Conservation (phyloP, 2,113 vertebrate species). For the Apus apus region DNA sequence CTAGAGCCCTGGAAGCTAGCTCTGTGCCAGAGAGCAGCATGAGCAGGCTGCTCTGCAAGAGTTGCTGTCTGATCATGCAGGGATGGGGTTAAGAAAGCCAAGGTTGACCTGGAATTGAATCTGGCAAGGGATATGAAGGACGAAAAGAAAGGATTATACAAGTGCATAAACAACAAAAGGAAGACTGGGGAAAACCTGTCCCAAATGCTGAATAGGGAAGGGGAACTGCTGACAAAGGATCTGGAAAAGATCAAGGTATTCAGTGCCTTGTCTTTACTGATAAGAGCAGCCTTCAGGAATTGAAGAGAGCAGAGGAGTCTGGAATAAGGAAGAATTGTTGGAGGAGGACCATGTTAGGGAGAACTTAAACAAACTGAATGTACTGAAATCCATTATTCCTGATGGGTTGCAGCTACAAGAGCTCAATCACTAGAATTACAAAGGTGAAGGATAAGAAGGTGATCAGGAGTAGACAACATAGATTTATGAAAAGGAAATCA, state of each 20-base stretch:
- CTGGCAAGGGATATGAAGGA: background rate
- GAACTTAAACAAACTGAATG: background rate
- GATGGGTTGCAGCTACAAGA: background rate
- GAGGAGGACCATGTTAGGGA: background rate
- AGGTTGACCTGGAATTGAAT: background rate
- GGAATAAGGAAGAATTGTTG: background rate
- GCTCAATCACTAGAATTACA: background rate
- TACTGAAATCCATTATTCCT: background rate
- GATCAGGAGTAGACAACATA: background rate
- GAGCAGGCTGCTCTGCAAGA: background rate
- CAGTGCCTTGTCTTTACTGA: background rate
- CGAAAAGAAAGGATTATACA: background rate
- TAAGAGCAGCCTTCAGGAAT: background rate
- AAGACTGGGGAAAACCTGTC: background rate
- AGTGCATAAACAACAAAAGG: background rate
- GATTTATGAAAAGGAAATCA: background rate
- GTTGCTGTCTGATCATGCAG: background rate
- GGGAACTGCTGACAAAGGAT: background rate
- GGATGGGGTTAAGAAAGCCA: background rate
- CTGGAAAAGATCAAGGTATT: background rate
- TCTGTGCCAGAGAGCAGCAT: background rate
- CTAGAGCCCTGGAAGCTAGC: background rate
- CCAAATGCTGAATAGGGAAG: background rate
- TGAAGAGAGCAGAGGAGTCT: background rate
- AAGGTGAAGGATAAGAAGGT: background rate